phyloP scores from a whole-genome alignment of 1,140 invertebrate genomes.

The Procambarus clarkii region DNA sequence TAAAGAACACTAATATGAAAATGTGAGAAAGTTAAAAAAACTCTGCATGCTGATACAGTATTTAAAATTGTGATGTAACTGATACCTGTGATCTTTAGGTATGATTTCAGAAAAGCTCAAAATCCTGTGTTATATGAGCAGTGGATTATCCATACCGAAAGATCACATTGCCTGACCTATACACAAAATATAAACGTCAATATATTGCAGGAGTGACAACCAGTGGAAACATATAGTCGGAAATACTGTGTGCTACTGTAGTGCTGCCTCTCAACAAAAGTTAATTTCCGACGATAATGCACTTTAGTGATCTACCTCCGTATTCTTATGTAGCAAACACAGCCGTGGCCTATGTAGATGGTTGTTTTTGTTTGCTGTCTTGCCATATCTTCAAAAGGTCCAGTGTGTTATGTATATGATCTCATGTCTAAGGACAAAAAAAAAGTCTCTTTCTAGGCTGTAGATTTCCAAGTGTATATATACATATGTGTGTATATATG shows the following conservation, averaged over 20 bases:
- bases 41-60: slow-evolving; percentile 40
- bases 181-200: slow-evolving; percentile 29
- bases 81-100: slow-evolving; percentile 17
- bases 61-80: slow-evolving; percentile 34
- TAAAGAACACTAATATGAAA: neutral
- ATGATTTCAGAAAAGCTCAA: neutral
- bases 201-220: slow-evolving; percentile 53
- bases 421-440: slow-evolving; percentile 70
- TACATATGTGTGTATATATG: neutral
- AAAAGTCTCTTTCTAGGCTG: slow-evolving; percentile 65
- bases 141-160: slow-evolving; percentile 41
- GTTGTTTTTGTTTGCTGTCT: slow-evolving; percentile 70
- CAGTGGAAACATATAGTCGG: slow-evolving; percentile 40
- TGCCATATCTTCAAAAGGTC: slow-evolving; percentile 68
- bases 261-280: slow-evolving; percentile 65
- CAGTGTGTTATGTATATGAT: slow-evolving; percentile 66
- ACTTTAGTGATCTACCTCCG: slow-evolving; percentile 70
- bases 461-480: slow-evolving; percentile 54
- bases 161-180: slow-evolving; percentile 34
- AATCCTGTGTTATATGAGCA: slow-evolving; percentile 8
- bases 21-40: slow-evolving; percentile 19
- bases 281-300: slow-evolving; percentile 69
- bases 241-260: slow-evolving; percentile 67
- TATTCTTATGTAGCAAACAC: slow-evolving; percentile 69
- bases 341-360: slow-evolving; percentile 69